phyloP scores from a whole-genome alignment of 2,113 vertebrate genomes.

The Haemorhous mexicanus region DNA sequence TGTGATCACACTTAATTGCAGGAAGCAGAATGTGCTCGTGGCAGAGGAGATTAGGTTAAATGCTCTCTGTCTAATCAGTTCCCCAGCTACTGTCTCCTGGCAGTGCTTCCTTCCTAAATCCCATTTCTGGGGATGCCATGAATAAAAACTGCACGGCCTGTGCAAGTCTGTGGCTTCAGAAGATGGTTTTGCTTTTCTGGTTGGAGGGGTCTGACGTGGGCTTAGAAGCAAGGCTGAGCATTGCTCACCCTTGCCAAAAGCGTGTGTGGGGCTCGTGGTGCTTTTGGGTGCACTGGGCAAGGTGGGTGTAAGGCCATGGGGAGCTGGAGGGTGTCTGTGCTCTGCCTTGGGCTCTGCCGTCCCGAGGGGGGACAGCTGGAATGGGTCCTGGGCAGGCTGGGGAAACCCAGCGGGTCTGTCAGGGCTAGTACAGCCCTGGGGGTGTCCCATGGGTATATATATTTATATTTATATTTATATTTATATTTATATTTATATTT shows the following conservation, averaged over 20 bases:
- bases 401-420: not conserved
- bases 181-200: not conserved
- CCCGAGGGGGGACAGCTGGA: not conserved
- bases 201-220: not conserved
- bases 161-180: not conserved
- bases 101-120: constrained; percentile 13
- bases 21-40: not conserved
- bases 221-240: not conserved
- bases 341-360: not conserved
- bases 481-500: too few relatives aligned
- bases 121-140: not conserved
- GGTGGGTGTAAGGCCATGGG: not conserved
- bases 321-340: not conserved
- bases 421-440: too few relatives aligned
- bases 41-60: constrained; percentile 49
- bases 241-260: not conserved
- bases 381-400: not conserved
- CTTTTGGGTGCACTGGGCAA: not conserved
- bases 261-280: rapidly evolving
- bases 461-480: too few relatives aligned
- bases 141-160: not conserved
- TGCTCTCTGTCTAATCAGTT: constrained; percentile 22
- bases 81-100: not conserved
- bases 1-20: constrained; percentile 47
- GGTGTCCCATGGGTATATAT: not conserved